Conservation (phyloP, 2,888 invertebrate species). For the Tuberolachnus salignus region DNA sequence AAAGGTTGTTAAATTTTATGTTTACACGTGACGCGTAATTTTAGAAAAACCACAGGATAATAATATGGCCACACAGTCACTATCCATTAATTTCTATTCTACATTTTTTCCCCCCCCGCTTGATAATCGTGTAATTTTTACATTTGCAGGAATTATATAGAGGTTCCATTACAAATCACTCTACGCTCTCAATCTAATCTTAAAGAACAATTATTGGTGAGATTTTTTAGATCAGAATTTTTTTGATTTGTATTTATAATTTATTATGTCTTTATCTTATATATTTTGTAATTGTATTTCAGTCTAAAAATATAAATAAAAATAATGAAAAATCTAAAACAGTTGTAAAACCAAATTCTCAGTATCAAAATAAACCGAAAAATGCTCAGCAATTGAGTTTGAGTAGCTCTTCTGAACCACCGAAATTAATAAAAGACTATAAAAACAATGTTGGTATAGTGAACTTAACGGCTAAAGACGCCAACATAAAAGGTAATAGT, state of each 20-base stretch:
- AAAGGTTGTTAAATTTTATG: constrained; percentile 20
- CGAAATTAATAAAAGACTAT: not conserved
- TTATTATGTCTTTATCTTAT: too few species aligned
- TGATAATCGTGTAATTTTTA: too few species aligned
- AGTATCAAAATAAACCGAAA: not conserved
- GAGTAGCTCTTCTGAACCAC: not conserved
- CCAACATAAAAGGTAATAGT: not conserved
- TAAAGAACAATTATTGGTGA: constrained; percentile 4
- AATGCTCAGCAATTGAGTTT: not conserved
- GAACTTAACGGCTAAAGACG: too few species aligned
- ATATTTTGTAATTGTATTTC: constrained; percentile 1
- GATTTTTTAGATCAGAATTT: not conserved
- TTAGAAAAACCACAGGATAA: too few species aligned
- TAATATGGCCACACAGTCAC: too few species aligned
- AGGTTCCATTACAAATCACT: not conserved
- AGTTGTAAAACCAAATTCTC: not conserved
- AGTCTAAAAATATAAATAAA: not conserved
- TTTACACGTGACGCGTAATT: too few species aligned
- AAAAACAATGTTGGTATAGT: constrained; percentile 1
- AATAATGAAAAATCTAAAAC: not conserved
- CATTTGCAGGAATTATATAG: constrained; percentile 3
- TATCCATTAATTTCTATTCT: too few species aligned
- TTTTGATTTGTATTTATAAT: not conserved
- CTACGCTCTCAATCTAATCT: not conserved
- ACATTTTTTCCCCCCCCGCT: too few species aligned